Base-by-base conservation (phyloP, 2,113 vertebrate species). In the Genyomyrus donnyi region DNA sequence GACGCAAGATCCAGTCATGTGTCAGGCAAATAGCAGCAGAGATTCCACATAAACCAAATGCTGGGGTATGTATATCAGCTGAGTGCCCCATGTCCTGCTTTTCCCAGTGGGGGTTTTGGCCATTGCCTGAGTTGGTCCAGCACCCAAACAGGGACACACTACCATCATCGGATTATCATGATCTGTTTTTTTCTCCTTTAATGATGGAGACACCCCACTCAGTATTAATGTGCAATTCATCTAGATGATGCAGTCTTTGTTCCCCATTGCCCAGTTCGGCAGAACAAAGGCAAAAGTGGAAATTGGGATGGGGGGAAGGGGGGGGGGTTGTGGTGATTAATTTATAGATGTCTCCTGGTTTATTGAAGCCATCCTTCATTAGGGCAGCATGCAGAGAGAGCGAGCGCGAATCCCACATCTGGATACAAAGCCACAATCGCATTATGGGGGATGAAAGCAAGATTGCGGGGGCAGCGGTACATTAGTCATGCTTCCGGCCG, bases 321-420 rank as follows among this genome's bases (percentile, higher is more conserved):
- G 15, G 19, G 9, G 46, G 46, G 46, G 24, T 85, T 8, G 9
- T 7, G n/a, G 80, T 50, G 85, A 35, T 50, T 87, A 50, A 87
- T 87, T 87, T 27, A 52, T 27, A 48, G 4, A 45, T 52, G 46
- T 52, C 49, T 46, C 85, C 4, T 87, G 39, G 10, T 87, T 87
- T 87, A 87, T 50, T 87, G 85, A 52, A 50, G 46, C 24, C 46
- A 46, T 52, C 48, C 46, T 87, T 87, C 85, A 87, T 87, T 52
- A 52, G 21, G 27, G 85, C 3, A 87, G 46, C 85, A 13, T 52
- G 39, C 80, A 24, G 42, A 84, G 80, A 84, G 80, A 84, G 39
- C 21, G 21, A 84, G 39, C 17, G 45, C 2, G n/a, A 52, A 49
- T 48, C 46, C 85, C 85, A 52, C 85, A 52, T 46, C 85, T 87